These are phyloP conservation scores for Caenorhabditis zanzibari DNA, from an alignment of 2,888 invertebrate genomes.

Conservation along the genomic window DNA sequence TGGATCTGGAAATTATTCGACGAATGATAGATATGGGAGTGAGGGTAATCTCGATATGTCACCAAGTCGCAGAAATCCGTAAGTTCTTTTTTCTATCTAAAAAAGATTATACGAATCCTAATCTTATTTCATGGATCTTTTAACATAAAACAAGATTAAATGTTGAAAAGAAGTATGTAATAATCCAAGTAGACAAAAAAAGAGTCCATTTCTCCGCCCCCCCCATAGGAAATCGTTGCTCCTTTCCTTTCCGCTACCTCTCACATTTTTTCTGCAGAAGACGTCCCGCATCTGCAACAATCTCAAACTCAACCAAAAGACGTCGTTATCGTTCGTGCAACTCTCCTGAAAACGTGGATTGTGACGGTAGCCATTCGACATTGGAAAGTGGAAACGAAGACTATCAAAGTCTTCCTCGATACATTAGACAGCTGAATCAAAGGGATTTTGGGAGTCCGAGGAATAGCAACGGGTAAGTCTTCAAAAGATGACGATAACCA, in stretches of 20 bases:
- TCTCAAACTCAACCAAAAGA: conserved; percentile 42
- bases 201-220: background rate
- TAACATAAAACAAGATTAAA: conserved; percentile 24
- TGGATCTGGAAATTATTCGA: conserved; percentile 9
- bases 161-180: background rate
- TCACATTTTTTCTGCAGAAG: conserved; percentile 32
- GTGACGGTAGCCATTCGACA: conserved; percentile 7
- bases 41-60: conserved; percentile 56
- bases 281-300: conserved; percentile 37
- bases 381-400: conserved; percentile 39
- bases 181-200: conserved; percentile 23
- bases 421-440: conserved; percentile 54
- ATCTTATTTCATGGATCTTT: conserved; percentile 2
- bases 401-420: conserved; percentile 60
- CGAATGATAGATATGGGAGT: conserved; percentile 46
- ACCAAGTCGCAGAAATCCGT: conserved; percentile 52
- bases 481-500: background rate
- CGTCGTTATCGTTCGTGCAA: conserved; percentile 68
- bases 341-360: conserved; percentile 38
- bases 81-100: conserved; percentile 16
- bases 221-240: background rate
- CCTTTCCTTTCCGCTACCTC: conserved; percentile 10
- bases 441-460: conserved; percentile 47
- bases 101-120: conserved; percentile 6
- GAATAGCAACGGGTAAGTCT: conserved; percentile 47